phyloP scores from a whole-genome alignment of 2,113 vertebrate genomes.

The Chaenocephalus aceratus region DNA sequence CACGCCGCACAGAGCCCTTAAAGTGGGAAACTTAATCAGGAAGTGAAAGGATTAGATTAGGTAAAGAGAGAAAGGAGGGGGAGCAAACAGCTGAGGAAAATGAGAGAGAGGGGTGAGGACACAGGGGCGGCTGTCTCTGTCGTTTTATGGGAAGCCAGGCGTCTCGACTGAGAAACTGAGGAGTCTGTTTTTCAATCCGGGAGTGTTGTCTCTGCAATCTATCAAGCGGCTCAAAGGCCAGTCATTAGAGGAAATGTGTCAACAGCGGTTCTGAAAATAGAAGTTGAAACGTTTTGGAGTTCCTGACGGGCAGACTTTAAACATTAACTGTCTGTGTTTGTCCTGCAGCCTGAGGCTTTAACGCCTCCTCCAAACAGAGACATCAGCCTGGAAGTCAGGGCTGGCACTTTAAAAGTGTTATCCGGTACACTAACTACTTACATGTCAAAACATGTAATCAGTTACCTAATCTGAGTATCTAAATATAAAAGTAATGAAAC shows the following conservation, averaged over 20 bases:
- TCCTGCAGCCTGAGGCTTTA: not conserved
- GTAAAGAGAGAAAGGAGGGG: not conserved
- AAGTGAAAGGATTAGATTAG: slow-evolving; percentile 15
- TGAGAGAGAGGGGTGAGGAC: slow-evolving; percentile 15
- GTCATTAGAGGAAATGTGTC: slow-evolving; percentile 49
- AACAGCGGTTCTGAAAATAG: slow-evolving; percentile 53
- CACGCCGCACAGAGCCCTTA: slow-evolving; percentile 32
- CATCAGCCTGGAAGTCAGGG: not conserved
- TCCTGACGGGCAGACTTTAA: slow-evolving; percentile 38
- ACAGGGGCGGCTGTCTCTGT: slow-evolving; percentile 43
- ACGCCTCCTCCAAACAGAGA: not conserved
- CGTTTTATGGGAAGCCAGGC: slow-evolving; percentile 44
- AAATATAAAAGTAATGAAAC: too few relatives aligned
- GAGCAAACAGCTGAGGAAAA: slow-evolving; percentile 20
- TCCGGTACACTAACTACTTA: too few relatives aligned
- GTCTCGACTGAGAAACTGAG: slow-evolving; percentile 30
- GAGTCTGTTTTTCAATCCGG: slow-evolving; percentile 38
- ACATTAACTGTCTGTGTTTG: slow-evolving; percentile 41
- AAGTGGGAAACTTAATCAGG: slow-evolving; percentile 40
- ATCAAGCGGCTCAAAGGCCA: slow-evolving; percentile 37
- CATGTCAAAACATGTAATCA: too few relatives aligned
- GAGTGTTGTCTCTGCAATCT: slow-evolving; percentile 54
- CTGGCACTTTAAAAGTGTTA: too few relatives aligned
- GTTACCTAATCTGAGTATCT: too few relatives aligned
- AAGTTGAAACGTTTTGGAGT: slow-evolving; percentile 31